Base-by-base conservation (phyloP, 2,113 vertebrate genomes). In the Proteles cristata region DNA sequence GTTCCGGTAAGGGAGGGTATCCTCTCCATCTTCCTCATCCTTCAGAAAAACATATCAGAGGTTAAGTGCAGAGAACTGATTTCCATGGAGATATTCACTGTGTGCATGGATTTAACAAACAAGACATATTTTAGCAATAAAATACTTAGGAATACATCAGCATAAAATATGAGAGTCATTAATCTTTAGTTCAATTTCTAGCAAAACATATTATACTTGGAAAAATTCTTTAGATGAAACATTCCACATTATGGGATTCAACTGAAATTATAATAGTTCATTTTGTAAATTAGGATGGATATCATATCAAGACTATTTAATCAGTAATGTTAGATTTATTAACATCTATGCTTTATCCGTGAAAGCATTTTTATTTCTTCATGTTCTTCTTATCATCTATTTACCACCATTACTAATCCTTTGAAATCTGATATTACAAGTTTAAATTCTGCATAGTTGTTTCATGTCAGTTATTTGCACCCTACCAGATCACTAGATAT, bases 1-100 rank as follows among this genome's bases (percentile, higher is more conserved):
- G 33, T 98, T 98, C 35, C 97, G 97, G 74, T 91, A 97, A 0
- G 93, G 77, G 35, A 55, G 82, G 35, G 53, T 39, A 65, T 97
- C 91, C 45, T 95, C 98, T 97, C 98, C 98, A 71, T 91, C 77
- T 63, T 98, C 98, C 90, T 99, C 98, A 65, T 96, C 98, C 99
- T 99, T 98, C 61, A 98, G 95, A 9, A 76, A 97, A 74, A 98
- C 91, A 96, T 93, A 91, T 10, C 11, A 96, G 39, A 88, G 28
- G 14, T 97, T 97, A 97, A 90, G 1, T 28, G 43, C 0, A 0
- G 35, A 96, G 7, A 91, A 58, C 83, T 39, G 4, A 48, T 89
- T 96, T 95, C 96, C 73, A 84, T 83, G 35, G 85, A 88, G n/a
- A 97, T 33, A 33, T 83, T 80, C 76, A 66, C 68, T 63, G 65